A percentile compares a stretch with the other conserved stretches of the same genome.
Conservation (phyloP, 1,140 invertebrate genomes). For the Drosophila nasuta region DNA sequence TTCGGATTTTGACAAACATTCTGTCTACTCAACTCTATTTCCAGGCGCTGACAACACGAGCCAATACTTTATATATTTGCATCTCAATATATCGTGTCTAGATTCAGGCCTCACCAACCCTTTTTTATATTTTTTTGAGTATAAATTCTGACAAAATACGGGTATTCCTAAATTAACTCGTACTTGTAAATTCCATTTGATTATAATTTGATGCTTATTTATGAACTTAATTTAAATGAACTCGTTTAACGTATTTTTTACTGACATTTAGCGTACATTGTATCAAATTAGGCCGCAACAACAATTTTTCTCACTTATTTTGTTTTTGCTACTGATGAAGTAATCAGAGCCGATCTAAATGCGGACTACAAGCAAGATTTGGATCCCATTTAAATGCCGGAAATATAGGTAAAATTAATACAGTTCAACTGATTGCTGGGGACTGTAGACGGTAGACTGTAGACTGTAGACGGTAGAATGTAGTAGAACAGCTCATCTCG, state of each 20-base stretch:
- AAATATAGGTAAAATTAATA: slow-evolving; percentile 54
- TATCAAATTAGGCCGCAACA: slow-evolving; percentile 56
- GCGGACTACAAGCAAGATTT: slow-evolving; percentile 16
- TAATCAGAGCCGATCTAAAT: slow-evolving; percentile 69
- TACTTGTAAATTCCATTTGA: slow-evolving; percentile 21
- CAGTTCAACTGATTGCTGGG: slow-evolving; percentile 28
- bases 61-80: slow-evolving; percentile 5
- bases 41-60: slow-evolving; percentile 37
- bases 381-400: slow-evolving; percentile 66
- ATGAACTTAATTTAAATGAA: slow-evolving; percentile 37
- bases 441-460: not conserved
- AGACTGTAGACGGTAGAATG: slow-evolving; percentile 18
- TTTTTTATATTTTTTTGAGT: not conserved
- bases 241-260: slow-evolving; percentile 61
- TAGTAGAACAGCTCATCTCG: slow-evolving; percentile 48
- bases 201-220: slow-evolving; percentile 29
- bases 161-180: slow-evolving; percentile 11
- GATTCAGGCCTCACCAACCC: not conserved
- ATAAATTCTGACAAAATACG: slow-evolving; percentile 16
- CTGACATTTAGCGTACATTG: slow-evolving; percentile 64
- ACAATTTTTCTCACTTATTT: slow-evolving; percentile 24
- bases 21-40: slow-evolving; percentile 32
- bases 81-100: slow-evolving; percentile 16
- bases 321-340: slow-evolving; percentile 57
- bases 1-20: slow-evolving; percentile 10